Percentiles rank a stretch among this genome's conserved stretches.
Conservation (phyloP, 2,888 invertebrate genomes). For the Cheiracanthium punctorium region DNA sequence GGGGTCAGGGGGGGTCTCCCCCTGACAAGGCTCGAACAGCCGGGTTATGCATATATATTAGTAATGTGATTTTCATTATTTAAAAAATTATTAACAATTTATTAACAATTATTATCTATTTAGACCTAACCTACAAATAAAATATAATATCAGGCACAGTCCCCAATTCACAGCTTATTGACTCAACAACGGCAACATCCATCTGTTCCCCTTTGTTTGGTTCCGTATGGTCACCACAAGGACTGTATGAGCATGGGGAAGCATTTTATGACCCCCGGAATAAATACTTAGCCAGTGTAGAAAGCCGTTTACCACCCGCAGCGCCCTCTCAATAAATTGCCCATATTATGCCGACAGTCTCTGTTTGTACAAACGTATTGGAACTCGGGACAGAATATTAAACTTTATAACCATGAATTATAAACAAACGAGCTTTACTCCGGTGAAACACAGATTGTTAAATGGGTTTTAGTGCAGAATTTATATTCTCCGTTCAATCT, state of each 20-base stretch:
- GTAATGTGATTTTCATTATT: too few relatives aligned
- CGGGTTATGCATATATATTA: too few relatives aligned
- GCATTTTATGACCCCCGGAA: slow-evolving; percentile 35
- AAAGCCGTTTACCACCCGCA: background rate
- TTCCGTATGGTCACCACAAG: slow-evolving; percentile 41
- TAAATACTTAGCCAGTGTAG: background rate
- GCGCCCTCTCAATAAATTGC: background rate
- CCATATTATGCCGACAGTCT: background rate
- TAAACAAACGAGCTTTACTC: too few relatives aligned
- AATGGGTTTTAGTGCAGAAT: too few relatives aligned
- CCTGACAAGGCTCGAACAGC: too few relatives aligned
- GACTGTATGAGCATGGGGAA: background rate
- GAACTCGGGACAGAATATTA: background rate
- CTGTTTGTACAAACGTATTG: background rate
- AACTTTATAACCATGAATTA: background rate
- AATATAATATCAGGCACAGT: too few relatives aligned
- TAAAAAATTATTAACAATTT: too few relatives aligned
- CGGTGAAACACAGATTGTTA: too few relatives aligned
- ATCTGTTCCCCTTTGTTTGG: slow-evolving; percentile 26
- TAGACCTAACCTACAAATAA: too few relatives aligned
- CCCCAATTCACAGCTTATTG: background rate
- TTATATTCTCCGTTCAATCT: too few relatives aligned
- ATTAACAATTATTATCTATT: too few relatives aligned
- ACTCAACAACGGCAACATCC: slow-evolving; percentile 10
- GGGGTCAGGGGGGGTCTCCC: too few relatives aligned